Evolutionary conservation across 2,797 vertebrate genomes (phyloP).

Genomic region (Rhabdophis nuchalis): DNA sequence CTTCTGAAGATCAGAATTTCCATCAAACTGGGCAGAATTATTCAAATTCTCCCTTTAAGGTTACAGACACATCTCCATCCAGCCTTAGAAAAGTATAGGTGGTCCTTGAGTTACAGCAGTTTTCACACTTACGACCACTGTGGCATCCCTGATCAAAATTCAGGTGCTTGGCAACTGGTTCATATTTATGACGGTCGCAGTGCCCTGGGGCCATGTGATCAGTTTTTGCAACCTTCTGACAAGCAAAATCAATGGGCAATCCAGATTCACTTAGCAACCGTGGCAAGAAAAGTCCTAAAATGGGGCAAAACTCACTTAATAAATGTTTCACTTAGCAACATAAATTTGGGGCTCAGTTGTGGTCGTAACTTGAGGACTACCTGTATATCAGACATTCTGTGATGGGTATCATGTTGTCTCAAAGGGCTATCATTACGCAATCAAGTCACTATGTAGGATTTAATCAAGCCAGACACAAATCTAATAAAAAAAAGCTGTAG

Average conservation of each 20-base stretch:
- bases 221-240: neutral
- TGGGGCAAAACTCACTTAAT: neutral
- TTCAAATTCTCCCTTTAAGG: neutral
- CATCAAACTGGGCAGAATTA: neutral
- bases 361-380: neutral
- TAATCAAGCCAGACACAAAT: neutral
- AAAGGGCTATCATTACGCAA: neutral
- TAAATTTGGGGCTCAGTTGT: neutral
- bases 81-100: neutral
- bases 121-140: neutral
- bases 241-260: neutral
- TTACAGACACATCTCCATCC: neutral
- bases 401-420: neutral
- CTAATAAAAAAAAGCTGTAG: neutral
- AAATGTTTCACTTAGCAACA: neutral
- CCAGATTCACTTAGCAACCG: neutral
- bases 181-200: neutral
- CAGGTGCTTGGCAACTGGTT: neutral
- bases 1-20: neutral
- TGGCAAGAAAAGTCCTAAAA: neutral
- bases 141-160: neutral
- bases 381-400: neutral
- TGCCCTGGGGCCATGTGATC: neutral
- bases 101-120: neutral
- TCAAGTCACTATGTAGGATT: neutral